These are phyloP conservation scores for Metaphire vulgaris DNA, from an alignment of 1,140 invertebrate genomes.

Conservation along the genomic window DNA sequence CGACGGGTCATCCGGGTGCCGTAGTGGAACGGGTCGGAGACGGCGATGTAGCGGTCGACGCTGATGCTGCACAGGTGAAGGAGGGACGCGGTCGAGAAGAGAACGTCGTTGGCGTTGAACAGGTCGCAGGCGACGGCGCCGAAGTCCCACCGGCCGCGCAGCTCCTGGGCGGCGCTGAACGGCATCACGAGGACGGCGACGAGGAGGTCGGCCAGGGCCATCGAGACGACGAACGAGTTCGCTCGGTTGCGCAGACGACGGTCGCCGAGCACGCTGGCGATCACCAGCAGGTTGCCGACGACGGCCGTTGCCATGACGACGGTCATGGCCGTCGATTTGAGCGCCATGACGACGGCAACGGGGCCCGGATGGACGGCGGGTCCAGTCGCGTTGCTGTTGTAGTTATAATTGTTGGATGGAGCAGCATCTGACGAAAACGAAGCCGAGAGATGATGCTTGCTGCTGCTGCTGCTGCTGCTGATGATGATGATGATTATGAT, in stretches of 20 bases:
- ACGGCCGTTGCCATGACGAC: constrained; percentile 69
- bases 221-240: constrained; percentile 87
- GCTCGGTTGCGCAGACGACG: constrained; percentile 71
- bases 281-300: constrained; percentile 87
- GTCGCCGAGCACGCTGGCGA: constrained; percentile 60
- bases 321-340: constrained; percentile 27
- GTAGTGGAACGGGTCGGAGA: constrained; percentile 51
- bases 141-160: constrained; percentile 69
- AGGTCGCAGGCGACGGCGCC: constrained; percentile 81
- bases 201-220: constrained; percentile 90
- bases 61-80: constrained; percentile 89
- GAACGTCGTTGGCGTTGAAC: constrained; percentile 90
- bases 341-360: neutral
- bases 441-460: too few relatives aligned
- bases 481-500: too few relatives aligned
- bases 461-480: too few relatives aligned
- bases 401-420: too few relatives aligned
- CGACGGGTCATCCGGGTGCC: constrained; percentile 45
- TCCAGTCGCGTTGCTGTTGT: too few relatives aligned
- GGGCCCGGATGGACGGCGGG: neutral
- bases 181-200: constrained; percentile 70
- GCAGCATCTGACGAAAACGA: too few relatives aligned
- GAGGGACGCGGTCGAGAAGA: constrained; percentile 89
- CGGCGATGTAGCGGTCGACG: constrained; percentile 62
- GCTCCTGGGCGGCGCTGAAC: constrained; percentile 58